phyloP scores from a whole-genome alignment of 2,113 vertebrate genomes.

The Brienomyrus brachyistius region DNA sequence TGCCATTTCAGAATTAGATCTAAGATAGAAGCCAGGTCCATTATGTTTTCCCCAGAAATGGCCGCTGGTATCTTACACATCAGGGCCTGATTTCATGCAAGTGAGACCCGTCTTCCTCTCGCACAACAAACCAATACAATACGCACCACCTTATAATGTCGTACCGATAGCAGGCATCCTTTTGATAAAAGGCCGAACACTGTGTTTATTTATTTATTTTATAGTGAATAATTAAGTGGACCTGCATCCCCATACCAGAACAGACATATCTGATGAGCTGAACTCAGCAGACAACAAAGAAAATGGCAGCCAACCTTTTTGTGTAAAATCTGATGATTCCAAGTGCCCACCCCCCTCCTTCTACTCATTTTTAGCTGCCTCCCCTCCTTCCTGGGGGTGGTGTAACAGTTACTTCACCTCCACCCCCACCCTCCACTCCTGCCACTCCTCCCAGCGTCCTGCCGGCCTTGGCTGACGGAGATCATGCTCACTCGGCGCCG shows the following conservation, averaged over 20 bases:
- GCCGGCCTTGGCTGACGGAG: not conserved
- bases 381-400: not conserved
- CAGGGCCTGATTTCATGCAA: not conserved
- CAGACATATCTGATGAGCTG: not conserved
- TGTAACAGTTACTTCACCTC: not conserved
- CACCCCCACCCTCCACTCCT: not conserved
- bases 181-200: not conserved
- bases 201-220: not conserved
- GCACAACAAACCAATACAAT: not conserved
- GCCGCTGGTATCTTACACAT: not conserved
- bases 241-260: not conserved
- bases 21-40: not conserved
- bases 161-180: not conserved
- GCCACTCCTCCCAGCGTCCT: not conserved
- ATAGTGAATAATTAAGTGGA: not conserved
- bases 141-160: not conserved
- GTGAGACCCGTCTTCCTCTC: not conserved
- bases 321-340: not conserved
- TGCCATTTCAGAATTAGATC: not conserved
- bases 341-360: not conserved
- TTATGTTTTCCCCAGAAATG: not conserved
- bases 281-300: not conserved
- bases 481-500: not conserved
- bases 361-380: not conserved
- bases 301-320: not conserved